A percentile compares a stretch with the other conserved stretches of the same genome.
Evolutionary conservation across 2,888 invertebrate genomes (phyloP).

Genomic region (Phortica magna): DNA sequence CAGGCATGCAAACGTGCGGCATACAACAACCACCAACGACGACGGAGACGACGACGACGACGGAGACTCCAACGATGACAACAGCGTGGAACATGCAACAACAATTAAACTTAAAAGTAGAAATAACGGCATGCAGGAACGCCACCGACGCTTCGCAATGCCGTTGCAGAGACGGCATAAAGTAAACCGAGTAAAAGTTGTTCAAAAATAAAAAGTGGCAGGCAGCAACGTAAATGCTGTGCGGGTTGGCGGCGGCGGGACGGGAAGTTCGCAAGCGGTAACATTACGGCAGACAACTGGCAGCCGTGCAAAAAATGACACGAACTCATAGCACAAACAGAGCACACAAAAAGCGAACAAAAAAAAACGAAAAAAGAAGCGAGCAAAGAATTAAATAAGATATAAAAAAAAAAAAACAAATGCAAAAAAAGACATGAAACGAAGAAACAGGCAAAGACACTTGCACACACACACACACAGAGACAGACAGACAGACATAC

Average conservation of each 20-base stretch:
- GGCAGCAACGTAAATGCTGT: constrained; percentile 31
- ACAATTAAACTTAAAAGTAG: constrained; percentile 70
- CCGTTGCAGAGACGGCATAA: constrained; percentile 57
- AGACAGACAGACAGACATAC: constrained; percentile 54
- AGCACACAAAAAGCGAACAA: constrained; percentile 18
- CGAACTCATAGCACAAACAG: constrained; percentile 47
- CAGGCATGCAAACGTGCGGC: constrained; percentile 70
- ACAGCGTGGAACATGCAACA: constrained; percentile 62
- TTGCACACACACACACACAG: constrained; percentile 24
- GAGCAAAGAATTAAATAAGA: background rate
- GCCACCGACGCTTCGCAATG: background rate
- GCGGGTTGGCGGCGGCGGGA: constrained; percentile 24
- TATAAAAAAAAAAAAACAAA: background rate
- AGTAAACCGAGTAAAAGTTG: constrained; percentile 72
- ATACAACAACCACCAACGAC: constrained; percentile 53
- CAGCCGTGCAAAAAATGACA: constrained; percentile 69
- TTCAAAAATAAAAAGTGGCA: constrained; percentile 63
- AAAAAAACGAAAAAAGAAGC: background rate
- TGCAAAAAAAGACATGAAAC: background rate
- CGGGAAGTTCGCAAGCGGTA: constrained; percentile 31
- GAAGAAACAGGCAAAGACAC: background rate
- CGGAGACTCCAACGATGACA: constrained; percentile 43
- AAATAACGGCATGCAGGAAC: constrained; percentile 26
- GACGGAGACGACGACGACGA: constrained; percentile 48
- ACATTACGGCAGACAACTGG: constrained; percentile 57